phyloP scores from a whole-genome alignment of 2,888 invertebrate species.

The Ashinkailepas kermadecensis region DNA sequence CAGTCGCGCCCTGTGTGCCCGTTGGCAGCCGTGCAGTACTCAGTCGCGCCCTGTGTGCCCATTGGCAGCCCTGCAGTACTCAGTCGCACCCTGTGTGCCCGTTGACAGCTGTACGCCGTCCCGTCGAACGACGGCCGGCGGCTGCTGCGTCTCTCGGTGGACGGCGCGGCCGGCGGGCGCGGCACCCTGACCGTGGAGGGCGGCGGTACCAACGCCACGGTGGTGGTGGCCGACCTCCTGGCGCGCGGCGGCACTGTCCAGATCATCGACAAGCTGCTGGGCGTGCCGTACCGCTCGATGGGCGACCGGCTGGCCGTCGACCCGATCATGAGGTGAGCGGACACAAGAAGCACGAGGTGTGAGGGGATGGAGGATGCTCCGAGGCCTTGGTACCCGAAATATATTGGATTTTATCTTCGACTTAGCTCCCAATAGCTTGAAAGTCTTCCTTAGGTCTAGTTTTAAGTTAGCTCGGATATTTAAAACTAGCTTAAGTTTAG shows the following conservation, averaged over 20 bases:
- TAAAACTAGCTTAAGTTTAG: too few relatives aligned
- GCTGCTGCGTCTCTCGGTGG: conserved; percentile 64
- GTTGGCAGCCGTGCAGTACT: too few relatives aligned
- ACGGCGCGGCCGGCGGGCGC: conserved; percentile 58
- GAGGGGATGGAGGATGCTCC: too few relatives aligned
- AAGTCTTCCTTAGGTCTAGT: too few relatives aligned
- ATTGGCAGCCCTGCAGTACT: too few relatives aligned
- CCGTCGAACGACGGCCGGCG: conserved; percentile 46
- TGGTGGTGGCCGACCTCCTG: conserved; percentile 62
- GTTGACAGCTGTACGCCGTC: conserved; percentile 3
- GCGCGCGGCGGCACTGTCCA: conserved; percentile 90
- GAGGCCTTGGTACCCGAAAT: too few relatives aligned
- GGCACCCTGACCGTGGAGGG: conserved; percentile 31
- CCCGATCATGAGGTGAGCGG: conserved; percentile 71
- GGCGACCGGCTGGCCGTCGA: conserved; percentile 74
- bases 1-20: too few relatives aligned
- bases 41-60: too few relatives aligned
- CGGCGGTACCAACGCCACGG: conserved; percentile 33
- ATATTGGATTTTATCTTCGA: too few relatives aligned
- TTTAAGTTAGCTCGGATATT: too few relatives aligned
- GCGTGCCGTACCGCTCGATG: conserved; percentile 78
- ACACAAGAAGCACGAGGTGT: too few relatives aligned
- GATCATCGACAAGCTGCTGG: conserved; percentile 83
- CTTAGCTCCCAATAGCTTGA: too few relatives aligned
- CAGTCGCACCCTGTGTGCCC: not conserved